A percentile compares a stretch with the other conserved stretches of the same genome.
phyloP scores from a whole-genome alignment of 2,113 vertebrate genomes.

The Odontophorus gujanensis region DNA sequence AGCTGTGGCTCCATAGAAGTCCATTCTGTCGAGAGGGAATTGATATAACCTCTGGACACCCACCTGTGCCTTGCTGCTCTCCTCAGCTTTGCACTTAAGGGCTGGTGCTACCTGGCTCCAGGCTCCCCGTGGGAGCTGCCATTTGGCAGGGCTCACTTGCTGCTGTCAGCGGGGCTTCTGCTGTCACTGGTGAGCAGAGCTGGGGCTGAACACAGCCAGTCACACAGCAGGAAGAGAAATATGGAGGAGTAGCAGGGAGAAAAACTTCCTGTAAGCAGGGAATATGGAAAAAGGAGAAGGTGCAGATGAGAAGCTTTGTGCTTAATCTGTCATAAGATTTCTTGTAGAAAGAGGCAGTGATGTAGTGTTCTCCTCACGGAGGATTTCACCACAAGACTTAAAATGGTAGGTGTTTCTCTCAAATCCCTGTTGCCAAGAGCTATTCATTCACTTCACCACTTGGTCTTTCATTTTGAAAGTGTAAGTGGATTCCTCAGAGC shows the following conservation, averaged over 20 bases:
- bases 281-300: not conserved
- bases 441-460: not conserved
- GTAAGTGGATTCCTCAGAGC: not conserved
- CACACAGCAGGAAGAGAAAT: not conserved
- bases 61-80: not conserved
- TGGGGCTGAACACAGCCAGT: not conserved
- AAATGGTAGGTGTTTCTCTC: not conserved
- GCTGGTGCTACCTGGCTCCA: not conserved
- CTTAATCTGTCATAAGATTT: not conserved
- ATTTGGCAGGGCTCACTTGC: fast-evolving
- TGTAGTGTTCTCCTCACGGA: not conserved
- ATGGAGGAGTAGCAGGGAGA: not conserved
- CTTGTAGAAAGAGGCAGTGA: not conserved
- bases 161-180: not conserved
- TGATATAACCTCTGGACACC: not conserved
- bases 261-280: not conserved
- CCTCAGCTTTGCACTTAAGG: not conserved
- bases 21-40: not conserved
- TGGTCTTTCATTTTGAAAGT: not conserved
- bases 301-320: not conserved
- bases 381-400: not conserved
- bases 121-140: not conserved
- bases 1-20: not conserved
- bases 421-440: not conserved
- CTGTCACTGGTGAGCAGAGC: not conserved